These are phyloP conservation scores for Notodonta ziczac DNA, from an alignment of 2,888 invertebrate species.

Conservation along the genomic window DNA sequence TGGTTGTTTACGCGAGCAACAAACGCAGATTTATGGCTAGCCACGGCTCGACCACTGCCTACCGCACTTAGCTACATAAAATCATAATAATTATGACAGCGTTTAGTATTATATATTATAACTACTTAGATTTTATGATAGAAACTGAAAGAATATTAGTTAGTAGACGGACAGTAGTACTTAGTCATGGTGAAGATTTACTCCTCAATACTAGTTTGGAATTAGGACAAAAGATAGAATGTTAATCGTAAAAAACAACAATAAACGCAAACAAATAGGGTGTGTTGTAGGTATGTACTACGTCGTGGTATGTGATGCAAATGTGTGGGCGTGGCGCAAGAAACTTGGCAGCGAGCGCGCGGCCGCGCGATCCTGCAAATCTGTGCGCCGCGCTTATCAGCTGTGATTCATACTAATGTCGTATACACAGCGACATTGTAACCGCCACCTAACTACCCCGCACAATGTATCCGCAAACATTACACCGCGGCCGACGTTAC, in stretches of 20 bases:
- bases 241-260: background rate
- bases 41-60: slow-evolving; percentile 51
- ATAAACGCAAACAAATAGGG: background rate
- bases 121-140: slow-evolving; percentile 16
- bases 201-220: no score
- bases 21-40: slow-evolving; percentile 74
- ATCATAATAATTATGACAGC: slow-evolving; percentile 46
- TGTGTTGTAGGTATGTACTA: slow-evolving; percentile 8
- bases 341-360: slow-evolving; percentile 74
- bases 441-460: slow-evolving; percentile 34
- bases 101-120: slow-evolving; percentile 42
- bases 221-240: background rate
- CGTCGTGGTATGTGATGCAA: slow-evolving; percentile 66
- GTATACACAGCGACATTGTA: slow-evolving; percentile 49
- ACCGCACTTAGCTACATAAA: slow-evolving; percentile 53
- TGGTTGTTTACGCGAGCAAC: slow-evolving; percentile 73
- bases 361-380: slow-evolving; percentile 73
- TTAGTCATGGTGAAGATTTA: background rate
- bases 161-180: background rate
- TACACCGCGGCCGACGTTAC: slow-evolving; percentile 55
- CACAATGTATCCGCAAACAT: slow-evolving; percentile 42
- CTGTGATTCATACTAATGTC: slow-evolving; percentile 72
- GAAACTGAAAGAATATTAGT: no score
- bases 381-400: slow-evolving; percentile 77
- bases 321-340: slow-evolving; percentile 70